A percentile compares a stretch with the other conserved stretches of the same genome.
Evolutionary conservation across 2,888 invertebrate genomes (phyloP).

Genomic region (Melinopterus prodromus): DNA sequence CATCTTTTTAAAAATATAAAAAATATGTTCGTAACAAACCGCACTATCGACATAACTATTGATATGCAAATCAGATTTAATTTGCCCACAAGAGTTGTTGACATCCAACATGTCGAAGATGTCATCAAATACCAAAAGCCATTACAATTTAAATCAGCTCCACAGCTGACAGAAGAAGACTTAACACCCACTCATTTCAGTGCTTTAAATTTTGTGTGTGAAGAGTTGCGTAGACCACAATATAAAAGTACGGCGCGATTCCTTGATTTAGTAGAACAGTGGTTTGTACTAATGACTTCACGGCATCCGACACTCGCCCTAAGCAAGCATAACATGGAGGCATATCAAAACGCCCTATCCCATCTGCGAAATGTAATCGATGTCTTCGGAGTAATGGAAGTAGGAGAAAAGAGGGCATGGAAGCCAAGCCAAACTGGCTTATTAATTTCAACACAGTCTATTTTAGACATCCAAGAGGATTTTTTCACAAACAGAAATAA

Average conservation of each 20-base stretch:
- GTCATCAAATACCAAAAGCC: conserved; percentile 4
- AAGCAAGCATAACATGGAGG: conserved; percentile 31
- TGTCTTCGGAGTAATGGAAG: conserved; percentile 30
- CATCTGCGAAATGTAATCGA: conserved; percentile 26
- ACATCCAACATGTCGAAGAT: neutral
- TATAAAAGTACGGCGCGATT: conserved; percentile 42
- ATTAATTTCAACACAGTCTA: conserved; percentile 36
- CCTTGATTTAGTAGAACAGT: conserved; percentile 33
- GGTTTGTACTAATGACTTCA: conserved; percentile 42
- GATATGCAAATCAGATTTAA: conserved; percentile 4
- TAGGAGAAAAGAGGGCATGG: conserved; percentile 28
- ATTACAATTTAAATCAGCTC: conserved; percentile 30
- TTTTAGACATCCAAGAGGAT: conserved; percentile 31
- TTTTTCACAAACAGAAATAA: conserved; percentile 29
- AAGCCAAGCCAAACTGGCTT: conserved; percentile 30
- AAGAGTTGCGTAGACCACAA: conserved; percentile 31
- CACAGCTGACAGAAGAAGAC: neutral
- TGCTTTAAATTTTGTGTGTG: conserved; percentile 32
- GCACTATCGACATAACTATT: neutral
- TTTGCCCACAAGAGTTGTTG: conserved; percentile 4
- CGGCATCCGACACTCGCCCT: conserved; percentile 35
- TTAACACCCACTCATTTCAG: conserved; percentile 27
- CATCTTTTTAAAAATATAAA: conserved; percentile 20
- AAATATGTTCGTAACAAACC: conserved; percentile 6
- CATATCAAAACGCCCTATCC: conserved; percentile 26